Evolutionary conservation across 1,140 invertebrate genomes (phyloP), one percentile per base, ranked within the genome.

Genomic region (Littorina saxatilis): DNA sequence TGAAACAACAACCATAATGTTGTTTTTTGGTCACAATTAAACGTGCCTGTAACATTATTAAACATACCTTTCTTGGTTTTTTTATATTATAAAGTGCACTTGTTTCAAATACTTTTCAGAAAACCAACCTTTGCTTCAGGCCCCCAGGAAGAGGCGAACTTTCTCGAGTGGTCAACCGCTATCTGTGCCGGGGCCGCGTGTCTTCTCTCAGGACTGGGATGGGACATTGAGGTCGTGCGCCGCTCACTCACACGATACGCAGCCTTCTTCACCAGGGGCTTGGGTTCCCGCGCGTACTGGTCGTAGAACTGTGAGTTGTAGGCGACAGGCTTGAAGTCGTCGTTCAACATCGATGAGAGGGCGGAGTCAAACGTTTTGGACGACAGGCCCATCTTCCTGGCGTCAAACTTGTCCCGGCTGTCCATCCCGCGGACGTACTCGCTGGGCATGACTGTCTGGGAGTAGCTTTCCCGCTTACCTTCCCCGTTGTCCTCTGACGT

Each of bases 361-460:
- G 89, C 88, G 39, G 85, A 78, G 75, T 90, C 89, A 88, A 90
- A 90, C 0, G 84, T 88, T 50, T 84, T 87, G 4, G 88, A 86
- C 20, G 86, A 85, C 35, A 90, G 72, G 72, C 83, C 88, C 89
- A 90, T 90, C 79, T 87, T 89, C 13, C 88, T 68, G n/a, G 84
- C 88, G 85, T 90, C 88, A 87, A 90, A 89, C 47, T 86, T 75
- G 61, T 88, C 87, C 29, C 70, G 70, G 40, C 77, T 83, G 23
- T 68, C 70, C 82, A 88, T 89, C 13, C 82, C 74, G 79, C 87
- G 72, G 29, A 90, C 83, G 85, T 90, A 90, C 75, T 89, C 86
- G 85, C 88, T 90, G 17, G 88, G 88, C 82, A 87, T 88, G 40
- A 87, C 79, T 32, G 86, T 89, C n/a, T 39, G 40, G 29, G 35